Conservation (phyloP, 2,797 vertebrate species). For the Manis crassicaudata region DNA sequence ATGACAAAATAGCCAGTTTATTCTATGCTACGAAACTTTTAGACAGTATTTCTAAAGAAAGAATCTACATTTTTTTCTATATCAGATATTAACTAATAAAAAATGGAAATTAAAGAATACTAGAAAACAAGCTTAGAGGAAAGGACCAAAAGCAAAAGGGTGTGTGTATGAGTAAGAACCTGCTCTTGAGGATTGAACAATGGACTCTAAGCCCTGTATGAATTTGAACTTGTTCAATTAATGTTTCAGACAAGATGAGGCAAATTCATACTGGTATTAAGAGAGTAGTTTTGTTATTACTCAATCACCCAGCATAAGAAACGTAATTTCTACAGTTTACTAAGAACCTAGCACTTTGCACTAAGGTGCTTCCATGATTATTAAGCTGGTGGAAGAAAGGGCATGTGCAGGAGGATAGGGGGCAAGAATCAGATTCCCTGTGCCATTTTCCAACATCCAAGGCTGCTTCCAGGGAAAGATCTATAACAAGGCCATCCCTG, state of each 20-base stretch:
- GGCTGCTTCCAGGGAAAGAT: background rate
- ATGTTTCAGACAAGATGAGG: slow-evolving; percentile 50
- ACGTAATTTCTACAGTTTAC: background rate
- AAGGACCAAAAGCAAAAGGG: background rate
- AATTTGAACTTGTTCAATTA: background rate
- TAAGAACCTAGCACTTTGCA: background rate
- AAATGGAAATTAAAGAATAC: background rate
- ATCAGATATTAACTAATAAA: background rate
- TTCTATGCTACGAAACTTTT: background rate
- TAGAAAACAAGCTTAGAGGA: background rate
- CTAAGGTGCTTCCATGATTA: background rate
- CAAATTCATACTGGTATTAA: slow-evolving; percentile 8
- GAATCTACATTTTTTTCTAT: background rate
- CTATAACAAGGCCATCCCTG: background rate
- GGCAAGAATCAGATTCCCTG: background rate
- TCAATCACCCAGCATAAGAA: background rate
- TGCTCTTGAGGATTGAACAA: background rate
- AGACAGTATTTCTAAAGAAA: slow-evolving; percentile 32
- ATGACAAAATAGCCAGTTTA: background rate
- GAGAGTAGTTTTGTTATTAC: background rate
- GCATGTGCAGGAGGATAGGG: background rate
- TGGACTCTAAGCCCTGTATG: background rate
- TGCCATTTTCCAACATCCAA: background rate
- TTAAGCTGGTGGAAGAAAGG: background rate
- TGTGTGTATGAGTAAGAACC: background rate